These are phyloP conservation scores for Enteromius viviparus DNA, from an alignment of 2,797 vertebrate genomes.

Conservation along the genomic window DNA sequence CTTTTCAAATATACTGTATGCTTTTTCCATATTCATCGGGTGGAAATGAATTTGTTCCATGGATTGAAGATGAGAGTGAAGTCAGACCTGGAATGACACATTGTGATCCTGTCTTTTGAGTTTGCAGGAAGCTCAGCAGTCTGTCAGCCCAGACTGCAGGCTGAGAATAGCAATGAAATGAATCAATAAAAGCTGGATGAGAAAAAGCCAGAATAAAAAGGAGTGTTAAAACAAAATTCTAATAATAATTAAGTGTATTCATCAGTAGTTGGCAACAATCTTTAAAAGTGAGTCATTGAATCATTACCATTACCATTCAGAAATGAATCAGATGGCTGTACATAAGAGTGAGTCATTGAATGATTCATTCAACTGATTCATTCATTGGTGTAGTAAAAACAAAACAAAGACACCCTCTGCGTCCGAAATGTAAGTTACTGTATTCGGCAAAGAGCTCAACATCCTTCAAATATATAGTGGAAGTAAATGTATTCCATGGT, in stretches of 20 bases:
- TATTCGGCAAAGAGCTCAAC: neutral
- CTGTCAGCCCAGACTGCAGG: conserved; percentile 35
- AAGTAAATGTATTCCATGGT: conserved; percentile 1
- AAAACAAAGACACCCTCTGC: neutral
- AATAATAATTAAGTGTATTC: neutral
- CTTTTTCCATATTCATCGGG: conserved; percentile 23
- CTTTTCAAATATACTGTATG: neutral
- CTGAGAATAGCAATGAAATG: conserved; percentile 28
- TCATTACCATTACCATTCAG: neutral
- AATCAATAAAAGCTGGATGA: conserved; percentile 53
- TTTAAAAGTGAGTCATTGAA: neutral
- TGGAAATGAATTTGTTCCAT: conserved; percentile 22
- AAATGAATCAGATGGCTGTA: neutral
- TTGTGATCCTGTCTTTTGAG: conserved; percentile 45
- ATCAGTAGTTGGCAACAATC: neutral
- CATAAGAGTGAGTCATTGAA: neutral
- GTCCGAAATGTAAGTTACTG: neutral
- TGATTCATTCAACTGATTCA: neutral
- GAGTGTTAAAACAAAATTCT: neutral
- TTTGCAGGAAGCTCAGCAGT: conserved; percentile 32
- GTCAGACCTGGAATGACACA: conserved; percentile 40
- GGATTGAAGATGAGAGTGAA: conserved; percentile 33
- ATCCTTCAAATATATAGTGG: neutral
- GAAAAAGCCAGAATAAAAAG: conserved; percentile 31
- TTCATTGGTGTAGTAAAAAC: neutral